Evolutionary conservation across 37 sponge, comb jelly and placozoan genomes (phyloP), one percentile per base, ranked within the genome.

Genomic region (Diacarnus erythraeanus): DNA sequence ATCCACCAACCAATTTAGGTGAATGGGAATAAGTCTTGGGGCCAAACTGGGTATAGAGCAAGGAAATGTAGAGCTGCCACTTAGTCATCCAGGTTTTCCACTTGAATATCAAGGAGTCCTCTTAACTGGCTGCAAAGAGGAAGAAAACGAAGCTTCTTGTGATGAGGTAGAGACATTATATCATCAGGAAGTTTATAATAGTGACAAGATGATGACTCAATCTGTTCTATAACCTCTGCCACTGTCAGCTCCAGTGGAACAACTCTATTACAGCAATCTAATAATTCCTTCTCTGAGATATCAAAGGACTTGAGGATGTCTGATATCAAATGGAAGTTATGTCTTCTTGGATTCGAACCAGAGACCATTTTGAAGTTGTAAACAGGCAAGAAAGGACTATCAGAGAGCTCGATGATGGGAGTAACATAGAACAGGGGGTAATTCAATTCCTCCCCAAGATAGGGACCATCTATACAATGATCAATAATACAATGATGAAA

Each of bases 321-420:
- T 3, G 79, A 42, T 34, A 92, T 54, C 5, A 88, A 59, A 64
- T 92, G 77, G 58, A 92, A 92, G 54, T 92, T 92, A 57, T 92
- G 93, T 29, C 76, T 35, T 42, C 79, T 34, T 18, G 87, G 82
- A 61, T 80, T 87, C 1, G 47, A 26, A 0, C 87, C 77, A 15
- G 71, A 20, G 22, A 72, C 54, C 3, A 92, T 36, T 29, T 69
- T 41, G 18, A 92, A 41, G 86, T 81, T 92, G 57, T 88, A 92
- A 20, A 80, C 71, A 0, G 77, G 59, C 5, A 84, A 86, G 15
- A 87, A 38, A 2, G 85, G 85, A 12, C 23, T 8, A n/a, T 80
- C 74, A 5, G 82, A 85, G 63, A 71, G 56, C 54, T 92, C 93
- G 26, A 92, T 69, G 36, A 82, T 37, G 0, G 93, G 89, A 43